Percentiles rank a stretch among this genome's conserved stretches.
Evolutionary conservation across 2,888 invertebrate species (phyloP).

Genomic region (Drosophila incognita): DNA sequence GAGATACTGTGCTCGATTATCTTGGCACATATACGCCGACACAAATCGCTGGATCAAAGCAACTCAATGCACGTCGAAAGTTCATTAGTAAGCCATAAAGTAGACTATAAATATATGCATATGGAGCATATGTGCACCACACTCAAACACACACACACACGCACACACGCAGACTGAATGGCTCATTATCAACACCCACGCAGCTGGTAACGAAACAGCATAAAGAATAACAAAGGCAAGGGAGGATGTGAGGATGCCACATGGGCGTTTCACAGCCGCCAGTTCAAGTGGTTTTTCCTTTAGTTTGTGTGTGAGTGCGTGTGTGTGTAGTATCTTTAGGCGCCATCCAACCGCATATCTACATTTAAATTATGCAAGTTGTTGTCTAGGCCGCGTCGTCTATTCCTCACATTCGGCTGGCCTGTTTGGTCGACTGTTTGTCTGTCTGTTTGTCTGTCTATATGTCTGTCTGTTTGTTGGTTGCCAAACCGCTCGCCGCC

Average conservation of each 20-base stretch:
- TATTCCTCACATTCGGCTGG: conserved; percentile 42
- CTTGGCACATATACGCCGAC: conserved; percentile 16
- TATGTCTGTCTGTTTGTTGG: conserved; percentile 19
- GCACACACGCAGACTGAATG: conserved; percentile 54
- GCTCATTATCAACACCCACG: conserved; percentile 76
- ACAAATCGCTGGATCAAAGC: conserved; percentile 61
- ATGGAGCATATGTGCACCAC: conserved; percentile 49
- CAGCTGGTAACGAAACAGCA: conserved; percentile 40
- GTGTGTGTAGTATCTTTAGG: conserved; percentile 68
- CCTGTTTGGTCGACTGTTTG: conserved; percentile 30
- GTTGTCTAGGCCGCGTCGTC: conserved; percentile 58
- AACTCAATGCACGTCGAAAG: conserved; percentile 63
- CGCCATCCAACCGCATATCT: conserved; percentile 79
- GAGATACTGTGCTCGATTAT: conserved; percentile 25
- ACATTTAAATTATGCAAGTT: conserved; percentile 81
- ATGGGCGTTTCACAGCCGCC: conserved; percentile 47
- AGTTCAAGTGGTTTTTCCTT: conserved; percentile 75
- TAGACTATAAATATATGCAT: conserved; percentile 72
- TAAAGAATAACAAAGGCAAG: conserved; percentile 31
- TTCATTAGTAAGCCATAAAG: conserved; percentile 80
- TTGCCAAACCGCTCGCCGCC: conserved; percentile 48
- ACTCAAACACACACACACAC: conserved; percentile 30
- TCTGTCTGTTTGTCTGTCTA: conserved; percentile 34
- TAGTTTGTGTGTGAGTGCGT: conserved; percentile 34
- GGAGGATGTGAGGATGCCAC: conserved; percentile 38